These are phyloP conservation scores for Sycophila texana DNA, from an alignment of 2,888 invertebrate species.

Conservation along the genomic window DNA sequence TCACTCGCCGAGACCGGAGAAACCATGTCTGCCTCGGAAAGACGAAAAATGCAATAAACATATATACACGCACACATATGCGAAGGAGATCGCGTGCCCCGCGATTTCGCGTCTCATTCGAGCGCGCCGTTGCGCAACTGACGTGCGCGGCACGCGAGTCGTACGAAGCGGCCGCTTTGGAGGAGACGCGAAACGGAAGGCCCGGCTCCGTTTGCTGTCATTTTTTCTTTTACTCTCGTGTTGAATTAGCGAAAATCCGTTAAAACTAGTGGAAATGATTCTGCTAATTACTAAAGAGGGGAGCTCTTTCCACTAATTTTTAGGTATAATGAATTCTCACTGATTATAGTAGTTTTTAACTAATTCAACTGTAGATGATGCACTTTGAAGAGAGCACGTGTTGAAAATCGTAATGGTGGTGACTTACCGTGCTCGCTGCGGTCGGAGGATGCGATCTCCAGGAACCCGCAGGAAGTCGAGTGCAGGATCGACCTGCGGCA, in stretches of 20 bases:
- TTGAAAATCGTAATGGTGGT: neutral
- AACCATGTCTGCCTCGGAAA: slow-evolving; percentile 67
- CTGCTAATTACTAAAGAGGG: too few relatives aligned
- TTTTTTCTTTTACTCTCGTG: too few relatives aligned
- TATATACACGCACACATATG: neutral
- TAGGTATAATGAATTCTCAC: too few relatives aligned
- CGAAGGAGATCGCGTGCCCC: too few relatives aligned
- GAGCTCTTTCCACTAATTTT: too few relatives aligned
- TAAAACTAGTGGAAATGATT: too few relatives aligned
- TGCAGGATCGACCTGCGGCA: slow-evolving; percentile 72
- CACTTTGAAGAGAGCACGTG: too few relatives aligned
- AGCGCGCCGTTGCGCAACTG: neutral
- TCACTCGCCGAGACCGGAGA: slow-evolving; percentile 69
- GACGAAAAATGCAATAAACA: neutral
- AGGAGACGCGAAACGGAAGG: too few relatives aligned
- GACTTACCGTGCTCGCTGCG: slow-evolving; percentile 51
- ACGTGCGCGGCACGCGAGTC: neutral
- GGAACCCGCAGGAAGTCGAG: slow-evolving; percentile 53
- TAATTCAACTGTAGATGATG: too few relatives aligned
- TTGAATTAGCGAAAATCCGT: neutral
- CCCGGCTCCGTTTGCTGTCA: too few relatives aligned
- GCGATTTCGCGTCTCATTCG: neutral
- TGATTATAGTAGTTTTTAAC: too few relatives aligned
- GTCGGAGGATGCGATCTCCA: slow-evolving; percentile 34
- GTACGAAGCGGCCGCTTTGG: too few relatives aligned